Base-by-base conservation (phyloP, 2,797 vertebrate genomes). In the Sebastiscus tertius region DNA sequence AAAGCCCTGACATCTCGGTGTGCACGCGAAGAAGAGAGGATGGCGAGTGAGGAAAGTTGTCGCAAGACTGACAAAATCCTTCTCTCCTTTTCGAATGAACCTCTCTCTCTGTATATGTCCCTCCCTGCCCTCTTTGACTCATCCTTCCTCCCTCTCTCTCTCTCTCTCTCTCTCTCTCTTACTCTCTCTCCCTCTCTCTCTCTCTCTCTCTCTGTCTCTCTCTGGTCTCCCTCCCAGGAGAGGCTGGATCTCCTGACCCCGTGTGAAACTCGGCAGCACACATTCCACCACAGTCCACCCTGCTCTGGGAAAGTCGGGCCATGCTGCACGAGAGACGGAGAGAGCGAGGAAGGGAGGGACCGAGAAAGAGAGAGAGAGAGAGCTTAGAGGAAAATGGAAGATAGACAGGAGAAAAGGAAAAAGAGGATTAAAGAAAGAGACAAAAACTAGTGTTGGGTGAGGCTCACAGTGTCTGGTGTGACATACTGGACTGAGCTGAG, bases 201-300 rank as follows among this genome's bases (percentile, higher is more conserved):
- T 79, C 62, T 83, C 77, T 74, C 59, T 83, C 80, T 88, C 70
- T 55, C 72, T 24, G n/a, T n/a, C n/a, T n/a, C 67, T 76, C 62
- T 83, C 77, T 74, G 56, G 46, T 84, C 86, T 85, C 81, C 71
- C 85, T 96, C 96, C 95, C 93, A 83, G 93, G 94, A 92, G 94
- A 92, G 90, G 95, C 95, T 95, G 95, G 96, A 96, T 95, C 96
- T 95, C 92, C 93, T 96, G 96, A 97, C 96, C 95, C 94, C 94
- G 95, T 95, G 95, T 94, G 95, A 95, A 95, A 94, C 95, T 95
- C 94, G 94, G 95, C 93, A 91, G 92, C 92, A 93, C 92, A 93
- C 96, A 96, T 97, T 97, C 97, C 97, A 96, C 95, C 94, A 94
- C 93, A 96, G 96, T 96, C 96, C 95, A 96, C 94, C 94, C 94